phyloP scores from a whole-genome alignment of 2,797 vertebrate species.

The Bradypodion ventrale region DNA sequence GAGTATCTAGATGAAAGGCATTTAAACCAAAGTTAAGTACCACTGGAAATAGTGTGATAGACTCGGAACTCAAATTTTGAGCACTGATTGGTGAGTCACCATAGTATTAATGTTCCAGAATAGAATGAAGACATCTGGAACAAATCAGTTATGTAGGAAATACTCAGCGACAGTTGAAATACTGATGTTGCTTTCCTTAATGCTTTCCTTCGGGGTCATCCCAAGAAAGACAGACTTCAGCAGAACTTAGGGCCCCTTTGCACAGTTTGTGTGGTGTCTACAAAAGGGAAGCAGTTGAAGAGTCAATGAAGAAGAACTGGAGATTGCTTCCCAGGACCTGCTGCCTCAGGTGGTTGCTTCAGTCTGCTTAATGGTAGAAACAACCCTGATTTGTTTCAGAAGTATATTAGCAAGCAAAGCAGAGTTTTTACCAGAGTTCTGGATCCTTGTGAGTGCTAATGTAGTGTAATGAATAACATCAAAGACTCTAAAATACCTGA shows the following conservation, averaged over 20 bases:
- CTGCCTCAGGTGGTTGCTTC: too few relatives aligned
- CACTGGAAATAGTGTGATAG: constrained; percentile 27
- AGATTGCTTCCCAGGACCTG: too few relatives aligned
- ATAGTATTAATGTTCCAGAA: constrained; percentile 15
- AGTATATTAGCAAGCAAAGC: background rate
- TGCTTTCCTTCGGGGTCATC: too few relatives aligned
- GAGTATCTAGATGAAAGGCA: constrained; percentile 28
- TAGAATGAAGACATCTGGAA: constrained; percentile 27
- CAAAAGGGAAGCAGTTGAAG: too few relatives aligned
- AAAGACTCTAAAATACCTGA: background rate
- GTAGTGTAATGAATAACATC: too few relatives aligned
- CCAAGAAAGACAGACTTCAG: too few relatives aligned
- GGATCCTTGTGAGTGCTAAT: background rate
- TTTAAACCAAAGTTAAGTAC: constrained; percentile 24
- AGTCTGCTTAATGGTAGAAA: too few relatives aligned
- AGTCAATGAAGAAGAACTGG: too few relatives aligned
- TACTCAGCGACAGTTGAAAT: constrained; percentile 3
- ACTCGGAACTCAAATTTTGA: constrained; percentile 20
- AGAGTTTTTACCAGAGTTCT: background rate
- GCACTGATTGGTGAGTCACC: constrained; percentile 32
- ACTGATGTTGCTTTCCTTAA: background rate
- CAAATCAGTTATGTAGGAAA: constrained; percentile 28
- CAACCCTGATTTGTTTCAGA: too few relatives aligned
- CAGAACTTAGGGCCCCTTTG: too few relatives aligned
- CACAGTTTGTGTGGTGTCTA: too few relatives aligned